phyloP scores from a whole-genome alignment of 1,140 invertebrate genomes.

The Leptinotarsa defecta region DNA sequence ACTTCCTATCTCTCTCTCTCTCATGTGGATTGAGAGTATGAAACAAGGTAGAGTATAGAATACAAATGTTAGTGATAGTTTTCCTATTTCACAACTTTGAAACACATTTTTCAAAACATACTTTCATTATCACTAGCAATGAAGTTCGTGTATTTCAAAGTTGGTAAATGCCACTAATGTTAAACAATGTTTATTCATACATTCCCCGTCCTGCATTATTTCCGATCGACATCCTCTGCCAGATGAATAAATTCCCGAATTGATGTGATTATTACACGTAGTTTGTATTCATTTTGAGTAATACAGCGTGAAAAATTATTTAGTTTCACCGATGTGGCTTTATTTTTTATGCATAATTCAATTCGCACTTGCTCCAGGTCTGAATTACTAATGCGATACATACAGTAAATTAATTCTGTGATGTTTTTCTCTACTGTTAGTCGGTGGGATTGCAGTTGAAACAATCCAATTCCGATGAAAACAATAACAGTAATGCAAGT shows the following conservation, averaged over 20 bases:
- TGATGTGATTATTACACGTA: conserved; percentile 6
- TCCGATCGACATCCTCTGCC: neutral
- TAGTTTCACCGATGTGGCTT: conserved; percentile 5
- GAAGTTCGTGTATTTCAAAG: too few species aligned
- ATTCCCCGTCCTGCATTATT: neutral
- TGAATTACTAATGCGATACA: conserved; percentile 11
- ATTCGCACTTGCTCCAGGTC: neutral
- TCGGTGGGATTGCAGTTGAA: too few species aligned
- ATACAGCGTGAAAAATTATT: conserved; percentile 14
- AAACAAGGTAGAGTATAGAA: too few species aligned
- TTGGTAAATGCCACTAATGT: neutral
- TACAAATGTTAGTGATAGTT: too few species aligned
- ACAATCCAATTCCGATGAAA: too few species aligned
- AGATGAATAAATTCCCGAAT: neutral
- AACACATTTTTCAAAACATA: too few species aligned
- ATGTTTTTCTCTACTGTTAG: neutral
- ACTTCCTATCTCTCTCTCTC: too few species aligned
- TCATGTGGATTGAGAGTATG: too few species aligned
- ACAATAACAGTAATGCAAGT: too few species aligned
- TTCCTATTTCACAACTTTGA: too few species aligned
- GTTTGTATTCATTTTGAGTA: conserved; percentile 5
- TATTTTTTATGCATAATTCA: conserved; percentile 5
- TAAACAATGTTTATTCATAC: neutral
- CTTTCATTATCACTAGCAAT: too few species aligned
- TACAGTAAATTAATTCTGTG: conserved; percentile 2